Evolutionary conservation across 2,113 vertebrate genomes (phyloP), one percentile per base, ranked within the genome.

Genomic region (Clarias magur): DNA sequence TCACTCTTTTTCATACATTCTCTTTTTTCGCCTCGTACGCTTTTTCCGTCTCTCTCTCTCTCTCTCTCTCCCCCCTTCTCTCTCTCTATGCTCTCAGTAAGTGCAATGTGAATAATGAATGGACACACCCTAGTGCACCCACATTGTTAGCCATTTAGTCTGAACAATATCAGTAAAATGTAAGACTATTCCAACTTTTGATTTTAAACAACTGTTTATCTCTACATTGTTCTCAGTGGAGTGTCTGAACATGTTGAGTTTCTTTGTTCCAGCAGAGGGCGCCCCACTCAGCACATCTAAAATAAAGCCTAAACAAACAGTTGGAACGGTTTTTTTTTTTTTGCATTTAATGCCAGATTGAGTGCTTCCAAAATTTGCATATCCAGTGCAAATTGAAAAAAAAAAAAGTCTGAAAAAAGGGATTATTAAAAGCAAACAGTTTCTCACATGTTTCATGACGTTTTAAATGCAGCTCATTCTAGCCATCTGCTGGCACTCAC

Each of bases 401-500:
- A 59, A 48, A 38, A 34, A 34, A 34, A 34, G 30, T 34, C 1
- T 34, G 30, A 34, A 48, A 17, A 38, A 38, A 38, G 34, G 6
- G 30, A 34, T 34, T 48, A 48, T 42, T 38, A 23, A 73, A 73
- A 42, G 15, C 30, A 70, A 73, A 42, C 17, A 23, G 19, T 19
- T 42, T 38, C 38, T 4, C 9, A 38, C 10, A 38, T 21, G 30
- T 42, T 75, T 48, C 73, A 25, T 76, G 25, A 82, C 0, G 38
- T 27, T 54, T 53, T 25, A 83, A 68, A 83, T 30, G 19, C 27
- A 84, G 54, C 65, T 70, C 65, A 73, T 38, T 59, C 11, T 10
- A 34, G 83, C 23, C 83, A 68, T 84, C 83, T 84, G 21, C 65
- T 60, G 83, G 67, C 68, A 7, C 12, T 75, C 27, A 38, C 23